Conservation (phyloP, 2,797 vertebrate species). For the Scomberomorus guttatus region DNA sequence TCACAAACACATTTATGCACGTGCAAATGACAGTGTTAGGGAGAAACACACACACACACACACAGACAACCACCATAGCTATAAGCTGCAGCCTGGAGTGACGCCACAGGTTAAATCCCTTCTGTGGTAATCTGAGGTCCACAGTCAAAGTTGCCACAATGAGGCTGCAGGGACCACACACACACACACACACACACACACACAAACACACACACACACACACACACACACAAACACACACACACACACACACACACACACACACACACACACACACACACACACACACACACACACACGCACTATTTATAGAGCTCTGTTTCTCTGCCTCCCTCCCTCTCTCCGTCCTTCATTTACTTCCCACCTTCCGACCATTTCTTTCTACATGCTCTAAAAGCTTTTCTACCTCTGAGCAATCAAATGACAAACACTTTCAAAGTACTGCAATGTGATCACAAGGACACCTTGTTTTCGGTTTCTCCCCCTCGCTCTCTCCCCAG, state of each 20-base stretch:
- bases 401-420: slow-evolving; percentile 60
- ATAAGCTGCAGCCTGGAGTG: slow-evolving; percentile 84
- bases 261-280: slow-evolving; percentile 62
- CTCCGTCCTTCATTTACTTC: slow-evolving; percentile 37
- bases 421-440: slow-evolving; percentile 71
- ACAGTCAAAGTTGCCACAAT: slow-evolving; percentile 80
- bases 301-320: slow-evolving; percentile 86
- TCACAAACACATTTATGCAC: not conserved
- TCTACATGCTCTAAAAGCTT: slow-evolving; percentile 47
- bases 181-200: slow-evolving; percentile 50
- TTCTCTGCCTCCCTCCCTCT: slow-evolving; percentile 63
- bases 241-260: slow-evolving; percentile 62
- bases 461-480: slow-evolving; percentile 60
- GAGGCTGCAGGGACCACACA: slow-evolving; percentile 80
- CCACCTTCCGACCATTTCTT: slow-evolving; percentile 37
- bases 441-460: slow-evolving; percentile 78
- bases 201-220: slow-evolving; percentile 57
- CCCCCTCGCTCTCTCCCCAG: slow-evolving; percentile 1
- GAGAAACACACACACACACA: slow-evolving; percentile 46
- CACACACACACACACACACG: slow-evolving; percentile 56
- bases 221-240: slow-evolving; percentile 63
- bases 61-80: slow-evolving; percentile 65
- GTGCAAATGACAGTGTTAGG: slow-evolving; percentile 15
- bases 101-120: slow-evolving; percentile 85
- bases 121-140: slow-evolving; percentile 84